Base-by-base conservation (phyloP, 2,797 vertebrate genomes). In the Bradypodion pumilum region DNA sequence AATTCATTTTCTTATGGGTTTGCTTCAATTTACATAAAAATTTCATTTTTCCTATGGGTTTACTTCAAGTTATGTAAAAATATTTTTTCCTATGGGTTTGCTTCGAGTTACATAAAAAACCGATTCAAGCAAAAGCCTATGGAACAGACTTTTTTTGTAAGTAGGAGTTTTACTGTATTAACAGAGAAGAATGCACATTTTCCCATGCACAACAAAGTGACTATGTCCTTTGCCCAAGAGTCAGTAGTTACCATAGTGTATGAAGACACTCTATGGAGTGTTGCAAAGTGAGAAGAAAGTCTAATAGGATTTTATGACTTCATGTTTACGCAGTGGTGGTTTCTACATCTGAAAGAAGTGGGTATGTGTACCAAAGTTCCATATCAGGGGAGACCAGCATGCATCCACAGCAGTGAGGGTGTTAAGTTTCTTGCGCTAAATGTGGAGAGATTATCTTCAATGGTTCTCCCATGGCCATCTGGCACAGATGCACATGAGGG, bases 391-490 rank as follows among this genome's bases (percentile, higher is more conserved):
- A 66, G 59, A 84, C 62, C 32, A 60, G 68, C 25, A 32, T 16
- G 65, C 59, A 35, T 42, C 72, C 59, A 65, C 78, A 84, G 74
- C 73, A 79, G 16, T 46, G 70, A 10, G 1, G 62, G 35, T 19
- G 80, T 77, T 76, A 42, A 69, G 16, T 0, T 72, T 91, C 85
- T n/a, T 59, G 12, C 35, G 12, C 78, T 66, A 49, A 91, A 91
- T 87, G 82, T 25, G 44, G 23, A 78, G 72, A 86, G 87, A 85
- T 88, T 85, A 81, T 90, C 79, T 91, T 75, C n/a, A 32, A 75
- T 84, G 27, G 87, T 78, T 73, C 0, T 0, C 72, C 42, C 81
- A 84, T 29, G 84, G 85, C 92, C 93, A 92, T 93, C 91, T 94
- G 91, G 89, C 83, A 91, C 0, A 0, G 86, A 86, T 90, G 88